Percentiles rank a stretch among this genome's conserved stretches.
phyloP scores from a whole-genome alignment of 2,113 vertebrate genomes.

The Vidua chalybeata region DNA sequence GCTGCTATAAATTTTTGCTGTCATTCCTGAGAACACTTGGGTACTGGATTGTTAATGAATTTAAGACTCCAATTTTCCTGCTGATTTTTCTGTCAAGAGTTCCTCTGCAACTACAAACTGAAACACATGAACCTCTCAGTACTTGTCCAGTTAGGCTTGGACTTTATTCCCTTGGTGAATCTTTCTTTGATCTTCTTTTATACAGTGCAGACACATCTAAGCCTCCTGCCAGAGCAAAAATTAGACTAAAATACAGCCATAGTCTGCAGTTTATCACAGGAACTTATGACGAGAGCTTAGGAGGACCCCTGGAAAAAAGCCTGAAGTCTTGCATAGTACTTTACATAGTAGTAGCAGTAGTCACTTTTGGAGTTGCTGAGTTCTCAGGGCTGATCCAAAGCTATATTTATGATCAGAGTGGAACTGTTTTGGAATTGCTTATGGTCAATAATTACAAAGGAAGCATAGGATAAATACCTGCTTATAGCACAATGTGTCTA shows the following conservation, averaged over 20 bases:
- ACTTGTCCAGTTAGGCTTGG: neutral
- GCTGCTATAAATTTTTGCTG: neutral
- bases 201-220: neutral
- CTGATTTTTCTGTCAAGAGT: neutral
- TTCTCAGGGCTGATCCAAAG: neutral
- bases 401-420: neutral
- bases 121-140: neutral
- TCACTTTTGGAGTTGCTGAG: neutral
- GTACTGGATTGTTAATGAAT: neutral
- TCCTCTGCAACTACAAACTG: neutral
- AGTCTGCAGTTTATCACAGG: neutral
- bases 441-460: neutral
- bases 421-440: neutral
- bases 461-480: neutral
- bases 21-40: neutral
- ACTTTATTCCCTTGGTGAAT: neutral
- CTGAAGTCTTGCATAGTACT: neutral
- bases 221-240: neutral
- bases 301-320: neutral
- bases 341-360: neutral
- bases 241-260: neutral
- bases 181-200: neutral
- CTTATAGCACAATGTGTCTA: neutral
- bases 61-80: neutral
- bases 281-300: neutral